Base-by-base conservation (phyloP, 2,113 vertebrate species). In the Alectura lathami region DNA sequence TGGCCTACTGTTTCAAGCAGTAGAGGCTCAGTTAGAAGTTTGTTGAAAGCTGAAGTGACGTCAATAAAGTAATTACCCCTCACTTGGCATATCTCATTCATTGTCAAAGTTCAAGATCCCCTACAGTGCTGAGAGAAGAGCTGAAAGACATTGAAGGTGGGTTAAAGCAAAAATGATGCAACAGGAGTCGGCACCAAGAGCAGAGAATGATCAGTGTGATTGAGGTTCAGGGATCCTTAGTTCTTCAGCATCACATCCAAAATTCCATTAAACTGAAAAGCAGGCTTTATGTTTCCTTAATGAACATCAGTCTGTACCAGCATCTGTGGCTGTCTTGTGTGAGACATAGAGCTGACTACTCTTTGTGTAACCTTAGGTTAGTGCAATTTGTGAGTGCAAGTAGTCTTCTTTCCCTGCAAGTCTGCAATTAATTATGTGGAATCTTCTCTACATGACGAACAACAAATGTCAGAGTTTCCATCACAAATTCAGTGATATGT, bases 41-140 rank as follows among this genome's bases (percentile, higher is more conserved):
- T 78, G 62, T 69, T 96, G 96, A 97, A 97, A 97, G 91, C 93
- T 92, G 91, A 96, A 93, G 68, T 98, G 97, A 98, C 38, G 77
- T 97, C 97, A 98, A 62, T 95, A 93, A 97, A 94, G 63, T 95
- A 97, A 97, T 97, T 97, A 93, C 86, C 94, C 76, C 84, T 96
- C 83, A 73, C 86, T 94, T 97, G 96, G 84, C 84, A 94, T 50
- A 59, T 96, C 89, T 97, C 91, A 94, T 95, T 97, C 95, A 91
- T 63, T 96, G 75, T 95, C 78, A 79, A 87, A 96, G 95, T 97
- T 97, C 97, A 97, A 76, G 91, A 95, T 75, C 92, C 66, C 56
- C 26, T 90, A 27, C 13, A 92, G 53, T 1, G 16, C 32, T 91
- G 77, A 97, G 63, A 97, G 89, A 93, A 63, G 70, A 94, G 63